Conservation (phyloP, 1,140 invertebrate species). For the Aricia agestis region DNA sequence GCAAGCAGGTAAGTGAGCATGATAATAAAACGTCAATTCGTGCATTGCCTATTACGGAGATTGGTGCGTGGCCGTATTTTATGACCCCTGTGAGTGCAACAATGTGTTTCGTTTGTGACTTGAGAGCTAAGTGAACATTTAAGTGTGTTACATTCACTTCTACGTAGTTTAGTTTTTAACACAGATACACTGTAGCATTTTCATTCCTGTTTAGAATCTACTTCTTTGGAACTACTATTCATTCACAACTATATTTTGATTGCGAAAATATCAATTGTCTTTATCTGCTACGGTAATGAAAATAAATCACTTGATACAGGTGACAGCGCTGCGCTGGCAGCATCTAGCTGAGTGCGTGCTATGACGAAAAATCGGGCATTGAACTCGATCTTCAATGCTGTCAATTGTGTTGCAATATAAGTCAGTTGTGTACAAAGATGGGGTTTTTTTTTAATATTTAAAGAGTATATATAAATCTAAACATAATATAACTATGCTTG, state of each 20-base stretch:
- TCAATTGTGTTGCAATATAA: background rate
- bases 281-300: conserved; percentile 13
- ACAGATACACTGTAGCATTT: background rate
- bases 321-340: conserved; percentile 17
- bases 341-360: conserved; percentile 12
- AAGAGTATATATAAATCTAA: no score
- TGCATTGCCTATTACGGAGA: conserved; percentile 62
- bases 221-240: background rate
- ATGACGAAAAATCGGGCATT: conserved; percentile 4
- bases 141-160: background rate
- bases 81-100: conserved; percentile 43
- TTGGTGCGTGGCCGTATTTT: conserved; percentile 43
- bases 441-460: no score
- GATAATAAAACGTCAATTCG: conserved; percentile 53
- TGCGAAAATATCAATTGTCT: conserved; percentile 23
- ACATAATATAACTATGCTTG: no score
- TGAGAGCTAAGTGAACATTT: background rate
- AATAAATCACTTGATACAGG: conserved; percentile 24
- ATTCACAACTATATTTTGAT: conserved; percentile 1
- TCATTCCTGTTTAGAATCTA: background rate
- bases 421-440: background rate
- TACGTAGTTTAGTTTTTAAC: background rate
- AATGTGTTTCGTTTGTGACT: conserved; percentile 16
- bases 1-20: conserved; percentile 44
- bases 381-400: background rate